These are phyloP conservation scores for Herminia tarsipennalis DNA, from an alignment of 2,888 invertebrate genomes.

Conservation along the genomic window DNA sequence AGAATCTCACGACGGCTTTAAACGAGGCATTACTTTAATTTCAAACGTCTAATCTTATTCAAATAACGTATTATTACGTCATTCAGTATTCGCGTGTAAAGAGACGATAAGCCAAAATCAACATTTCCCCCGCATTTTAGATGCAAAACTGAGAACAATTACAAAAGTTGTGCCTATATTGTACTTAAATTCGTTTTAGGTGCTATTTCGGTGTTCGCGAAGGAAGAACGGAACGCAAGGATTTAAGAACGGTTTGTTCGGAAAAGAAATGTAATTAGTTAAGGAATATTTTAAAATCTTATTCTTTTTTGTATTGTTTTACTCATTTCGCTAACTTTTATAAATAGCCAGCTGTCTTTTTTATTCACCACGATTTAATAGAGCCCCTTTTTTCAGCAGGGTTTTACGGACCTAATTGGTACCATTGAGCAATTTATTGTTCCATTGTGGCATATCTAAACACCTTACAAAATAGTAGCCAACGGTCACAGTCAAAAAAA, in stretches of 20 bases:
- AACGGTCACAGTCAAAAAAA: no score
- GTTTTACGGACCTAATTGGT: no score
- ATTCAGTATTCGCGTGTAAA: constrained; percentile 56
- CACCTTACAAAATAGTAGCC: no score
- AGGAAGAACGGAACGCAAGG: constrained; percentile 1
- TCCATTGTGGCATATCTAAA: no score
- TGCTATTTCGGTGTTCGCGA: constrained; percentile 10
- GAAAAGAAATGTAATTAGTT: constrained; percentile 12
- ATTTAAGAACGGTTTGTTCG: not conserved
- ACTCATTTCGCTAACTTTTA: no score
- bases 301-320: no score
- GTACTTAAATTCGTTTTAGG: constrained; percentile 22
- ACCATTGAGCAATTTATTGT: no score
- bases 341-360: no score
- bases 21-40: constrained; percentile 36
- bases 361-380: no score
- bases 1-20: constrained; percentile 29
- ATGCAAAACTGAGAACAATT: constrained; percentile 47
- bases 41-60: constrained; percentile 51
- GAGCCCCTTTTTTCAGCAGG: no score
- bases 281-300: no score
- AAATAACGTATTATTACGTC: constrained; percentile 57
- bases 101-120: constrained; percentile 56
- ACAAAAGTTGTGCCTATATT: constrained; percentile 41
- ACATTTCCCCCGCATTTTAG: constrained; percentile 41